These are phyloP conservation scores for Caerostris darwini DNA, from an alignment of 1,140 invertebrate species.

Conservation along the genomic window DNA sequence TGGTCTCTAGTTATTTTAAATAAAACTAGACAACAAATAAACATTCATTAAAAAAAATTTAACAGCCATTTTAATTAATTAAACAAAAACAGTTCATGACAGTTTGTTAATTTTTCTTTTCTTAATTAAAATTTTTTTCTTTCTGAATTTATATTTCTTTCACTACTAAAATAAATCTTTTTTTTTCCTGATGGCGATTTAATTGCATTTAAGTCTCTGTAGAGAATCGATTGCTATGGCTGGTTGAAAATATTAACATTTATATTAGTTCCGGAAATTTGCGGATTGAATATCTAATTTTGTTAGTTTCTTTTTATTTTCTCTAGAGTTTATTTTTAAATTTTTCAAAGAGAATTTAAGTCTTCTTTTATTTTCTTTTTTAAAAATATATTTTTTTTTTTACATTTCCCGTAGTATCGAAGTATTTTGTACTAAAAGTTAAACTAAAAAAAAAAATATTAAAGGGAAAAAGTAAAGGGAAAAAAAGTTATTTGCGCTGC, in stretches of 20 bases:
- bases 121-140: neutral
- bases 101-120: neutral
- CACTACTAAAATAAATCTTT: neutral
- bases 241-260: slow-evolving; percentile 64
- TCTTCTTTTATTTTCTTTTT: neutral
- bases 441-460: neutral
- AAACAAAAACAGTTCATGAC: neutral
- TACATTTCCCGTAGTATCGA: neutral
- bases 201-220: slow-evolving; percentile 48
- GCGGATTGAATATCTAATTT: slow-evolving; percentile 64
- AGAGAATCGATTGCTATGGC: neutral
- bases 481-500: neutral
- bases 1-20: neutral
- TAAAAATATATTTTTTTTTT: too few relatives aligned
- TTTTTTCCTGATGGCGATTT: slow-evolving; percentile 11
- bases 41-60: neutral
- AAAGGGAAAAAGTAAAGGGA: neutral
- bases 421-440: neutral
- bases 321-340: neutral
- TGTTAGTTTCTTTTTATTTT: neutral
- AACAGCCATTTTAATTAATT: slow-evolving; percentile 18
- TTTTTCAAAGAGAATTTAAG: neutral
- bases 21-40: neutral
- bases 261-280: slow-evolving; percentile 70
- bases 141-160: neutral